These are phyloP conservation scores for Tetramorium bicarinatum DNA, from an alignment of 2,888 invertebrate genomes.

Conservation along the genomic window DNA sequence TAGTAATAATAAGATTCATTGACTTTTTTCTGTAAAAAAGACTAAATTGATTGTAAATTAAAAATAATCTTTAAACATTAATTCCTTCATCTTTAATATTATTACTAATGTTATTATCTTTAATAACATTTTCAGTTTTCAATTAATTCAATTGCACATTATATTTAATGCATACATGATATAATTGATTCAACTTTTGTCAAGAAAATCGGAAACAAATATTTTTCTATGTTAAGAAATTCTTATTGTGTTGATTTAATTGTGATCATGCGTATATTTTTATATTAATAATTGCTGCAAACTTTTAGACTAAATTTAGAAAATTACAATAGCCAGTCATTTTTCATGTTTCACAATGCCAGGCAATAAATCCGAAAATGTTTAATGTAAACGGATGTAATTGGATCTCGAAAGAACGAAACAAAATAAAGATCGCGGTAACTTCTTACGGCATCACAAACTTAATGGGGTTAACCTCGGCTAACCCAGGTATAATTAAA, in stretches of 20 bases:
- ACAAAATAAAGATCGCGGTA: conserved; percentile 73
- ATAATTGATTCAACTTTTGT: background rate
- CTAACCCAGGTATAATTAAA: conserved; percentile 82
- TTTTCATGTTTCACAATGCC: background rate
- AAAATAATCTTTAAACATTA: background rate
- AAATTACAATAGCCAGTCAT: background rate
- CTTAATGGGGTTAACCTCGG: conserved; percentile 82
- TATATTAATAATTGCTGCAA: background rate
- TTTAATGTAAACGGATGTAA: conserved; percentile 74
- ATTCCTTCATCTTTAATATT: background rate
- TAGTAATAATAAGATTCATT: background rate
- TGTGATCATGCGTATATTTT: background rate
- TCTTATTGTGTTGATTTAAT: background rate
- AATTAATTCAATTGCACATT: background rate
- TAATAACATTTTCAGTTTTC: background rate
- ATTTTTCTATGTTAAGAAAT: background rate
- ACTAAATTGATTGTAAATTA: background rate
- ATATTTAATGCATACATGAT: background rate
- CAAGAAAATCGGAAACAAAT: background rate
- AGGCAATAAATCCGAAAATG: conserved; percentile 59
- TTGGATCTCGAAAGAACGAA: conserved; percentile 73
- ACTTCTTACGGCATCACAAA: conserved; percentile 66
- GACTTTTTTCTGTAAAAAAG: background rate
- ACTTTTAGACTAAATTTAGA: background rate
- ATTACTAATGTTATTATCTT: background rate